Conservation (phyloP, 1,140 invertebrate species). For the Uloborus diversus region DNA sequence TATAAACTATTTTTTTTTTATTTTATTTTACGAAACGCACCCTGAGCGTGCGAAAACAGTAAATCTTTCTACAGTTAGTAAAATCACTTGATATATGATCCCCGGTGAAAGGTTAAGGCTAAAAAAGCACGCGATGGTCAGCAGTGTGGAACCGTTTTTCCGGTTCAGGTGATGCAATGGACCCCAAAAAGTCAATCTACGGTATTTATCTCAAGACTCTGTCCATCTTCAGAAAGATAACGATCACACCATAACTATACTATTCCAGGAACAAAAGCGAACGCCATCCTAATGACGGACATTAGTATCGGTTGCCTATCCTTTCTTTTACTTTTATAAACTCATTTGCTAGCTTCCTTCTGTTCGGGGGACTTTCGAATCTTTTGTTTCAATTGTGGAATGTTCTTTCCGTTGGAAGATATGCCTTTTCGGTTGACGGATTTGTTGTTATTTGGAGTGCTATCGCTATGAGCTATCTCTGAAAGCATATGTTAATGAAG, state of each 20-base stretch:
- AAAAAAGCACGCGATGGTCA: slow-evolving; percentile 34
- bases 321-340: slow-evolving; percentile 15
- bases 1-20: no score
- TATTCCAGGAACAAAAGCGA: slow-evolving; percentile 27
- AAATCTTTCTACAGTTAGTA: no score
- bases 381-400: slow-evolving; percentile 1
- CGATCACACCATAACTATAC: slow-evolving; percentile 27
- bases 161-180: slow-evolving; percentile 43
- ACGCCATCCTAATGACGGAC: slow-evolving; percentile 31
- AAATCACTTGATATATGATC: no score
- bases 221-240: slow-evolving; percentile 28
- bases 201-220: slow-evolving; percentile 33
- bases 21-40: no score
- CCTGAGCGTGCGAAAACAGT: no score
- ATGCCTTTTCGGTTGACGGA: slow-evolving; percentile 25
- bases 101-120: no score
- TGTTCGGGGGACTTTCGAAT: not conserved
- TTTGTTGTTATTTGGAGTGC: slow-evolving; percentile 2
- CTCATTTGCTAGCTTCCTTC: not conserved
- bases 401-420: slow-evolving; percentile 8
- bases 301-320: slow-evolving; percentile 35
- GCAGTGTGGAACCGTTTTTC: slow-evolving; percentile 51
- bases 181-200: slow-evolving; percentile 15
- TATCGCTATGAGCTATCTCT: no score
- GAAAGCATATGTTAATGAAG: no score